These are phyloP conservation scores for Potorous gilbertii DNA, from an alignment of 2,797 vertebrate genomes.

Conservation along the genomic window DNA sequence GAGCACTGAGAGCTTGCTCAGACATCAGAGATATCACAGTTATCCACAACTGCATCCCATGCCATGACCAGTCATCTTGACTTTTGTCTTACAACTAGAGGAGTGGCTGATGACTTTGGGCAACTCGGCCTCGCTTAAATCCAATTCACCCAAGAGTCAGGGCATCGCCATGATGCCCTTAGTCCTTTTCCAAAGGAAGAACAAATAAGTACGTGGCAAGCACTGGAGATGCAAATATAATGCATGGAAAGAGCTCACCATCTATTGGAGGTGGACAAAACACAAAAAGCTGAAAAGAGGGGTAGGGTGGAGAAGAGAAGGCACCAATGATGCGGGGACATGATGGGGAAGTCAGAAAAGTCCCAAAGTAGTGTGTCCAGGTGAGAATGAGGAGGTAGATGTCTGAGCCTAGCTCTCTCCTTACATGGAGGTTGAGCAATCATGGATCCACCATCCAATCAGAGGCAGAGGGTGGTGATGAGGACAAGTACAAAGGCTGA, in stretches of 20 bases:
- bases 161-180: not conserved
- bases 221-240: not conserved
- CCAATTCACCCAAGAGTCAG: not conserved
- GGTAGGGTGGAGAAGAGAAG: not conserved
- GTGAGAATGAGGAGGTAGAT: not conserved
- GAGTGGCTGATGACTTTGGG: not conserved
- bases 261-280: not conserved
- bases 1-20: not conserved
- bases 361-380: not conserved
- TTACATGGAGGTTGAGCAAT: not conserved
- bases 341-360: not conserved
- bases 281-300: not conserved
- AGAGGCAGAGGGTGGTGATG: not conserved
- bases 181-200: not conserved
- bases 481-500: no score
- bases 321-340: not conserved
- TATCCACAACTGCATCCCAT: not conserved
- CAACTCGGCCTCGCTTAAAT: not conserved
- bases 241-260: not conserved
- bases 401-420: not conserved
- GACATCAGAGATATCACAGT: not conserved
- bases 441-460: not conserved
- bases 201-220: not conserved
- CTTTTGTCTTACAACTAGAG: not conserved
- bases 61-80: not conserved